Evolutionary conservation across 1,140 invertebrate species (phyloP), one percentile per base, ranked within the genome.

Genomic region (Colletes latitarsis): DNA sequence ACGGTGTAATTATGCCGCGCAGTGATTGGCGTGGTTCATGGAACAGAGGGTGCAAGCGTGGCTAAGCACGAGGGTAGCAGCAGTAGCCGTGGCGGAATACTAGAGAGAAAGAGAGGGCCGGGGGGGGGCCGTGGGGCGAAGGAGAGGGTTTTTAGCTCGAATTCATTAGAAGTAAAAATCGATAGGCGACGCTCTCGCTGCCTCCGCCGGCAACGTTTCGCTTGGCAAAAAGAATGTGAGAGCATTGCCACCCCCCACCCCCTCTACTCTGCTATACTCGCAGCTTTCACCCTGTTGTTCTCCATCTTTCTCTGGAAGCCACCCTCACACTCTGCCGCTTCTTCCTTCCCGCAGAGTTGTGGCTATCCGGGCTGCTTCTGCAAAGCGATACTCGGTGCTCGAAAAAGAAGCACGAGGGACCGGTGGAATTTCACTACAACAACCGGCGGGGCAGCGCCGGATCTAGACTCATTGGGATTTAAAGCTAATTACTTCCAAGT

Each of bases 91-190:
- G 69, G 75, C 71, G 78, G 82, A 82, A 9, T 46, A 82, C 75
- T 81, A 73, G 81, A 82, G 82, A 63, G 67, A 67, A 57, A 63
- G 30, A 67, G 57, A 46, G 60, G 30, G 49, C 58, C 14, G 63
- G 74, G 72, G 85, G 49, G 57, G 14, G 71, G 69, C 21, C 30
- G 63, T 66, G 64, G 82, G 60, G 53, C 69, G 67, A 86, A 82
- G 82, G 84, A 85, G 84, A 84, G 82, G 91, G 88, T 93, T 92
- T 92, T 93, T 92, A 92, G 91, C 92, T 91, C 89, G 92, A 93
- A 93, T 93, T 93, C 92, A 93, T 93, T 93, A 93, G 90, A 91
- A 90, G 90, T 92, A 91, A 93, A 92, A 92, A 93, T 93, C 92
- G 91, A 93, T 93, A 93, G 90, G 88, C 90, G 91, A 91, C 88